A percentile compares a stretch with the other conserved stretches of the same genome.
These are phyloP conservation scores for Acleris emargana DNA, from an alignment of 2,888 invertebrate species.

Conservation along the genomic window DNA sequence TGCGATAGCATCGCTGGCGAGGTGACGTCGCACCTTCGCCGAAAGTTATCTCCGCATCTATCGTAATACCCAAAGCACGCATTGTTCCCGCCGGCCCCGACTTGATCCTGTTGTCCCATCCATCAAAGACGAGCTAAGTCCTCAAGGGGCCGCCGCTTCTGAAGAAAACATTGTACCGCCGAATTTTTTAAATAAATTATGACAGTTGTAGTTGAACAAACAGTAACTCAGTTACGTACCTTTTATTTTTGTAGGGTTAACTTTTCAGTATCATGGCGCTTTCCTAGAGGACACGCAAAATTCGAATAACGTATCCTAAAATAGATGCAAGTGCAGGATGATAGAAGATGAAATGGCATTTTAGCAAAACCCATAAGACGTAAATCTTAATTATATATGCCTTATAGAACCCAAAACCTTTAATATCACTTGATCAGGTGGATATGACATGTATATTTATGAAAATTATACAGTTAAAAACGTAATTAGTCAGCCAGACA, in stretches of 20 bases:
- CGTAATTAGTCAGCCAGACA: not conserved
- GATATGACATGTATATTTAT: not conserved
- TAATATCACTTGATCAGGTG: not conserved
- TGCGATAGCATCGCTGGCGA: slow-evolving; percentile 51
- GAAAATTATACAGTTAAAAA: slow-evolving; percentile 3
- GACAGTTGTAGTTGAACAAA: slow-evolving; percentile 6
- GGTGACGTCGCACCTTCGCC: slow-evolving; percentile 74
- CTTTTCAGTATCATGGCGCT: no score
- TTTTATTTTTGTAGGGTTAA: not conserved
- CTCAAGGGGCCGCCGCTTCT: slow-evolving; percentile 61
- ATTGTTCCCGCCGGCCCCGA: slow-evolving; percentile 30
- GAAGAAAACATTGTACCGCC: slow-evolving; percentile 26
- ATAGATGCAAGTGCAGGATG: no score
- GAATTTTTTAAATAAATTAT: slow-evolving; percentile 18
- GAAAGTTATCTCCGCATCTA: slow-evolving; percentile 64
- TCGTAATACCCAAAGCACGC: slow-evolving; percentile 35
- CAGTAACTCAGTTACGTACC: not conserved
- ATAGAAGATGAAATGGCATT: no score
- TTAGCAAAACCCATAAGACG: no score
- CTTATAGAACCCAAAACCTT: not conserved
- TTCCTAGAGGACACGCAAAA: no score
- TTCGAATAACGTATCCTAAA: no score
- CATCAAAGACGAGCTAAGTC: slow-evolving; percentile 50
- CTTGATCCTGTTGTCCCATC: slow-evolving; percentile 36
- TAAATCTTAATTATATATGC: no score